Conservation (phyloP, 2,113 vertebrate genomes). For the Vulpes lagopus region DNA sequence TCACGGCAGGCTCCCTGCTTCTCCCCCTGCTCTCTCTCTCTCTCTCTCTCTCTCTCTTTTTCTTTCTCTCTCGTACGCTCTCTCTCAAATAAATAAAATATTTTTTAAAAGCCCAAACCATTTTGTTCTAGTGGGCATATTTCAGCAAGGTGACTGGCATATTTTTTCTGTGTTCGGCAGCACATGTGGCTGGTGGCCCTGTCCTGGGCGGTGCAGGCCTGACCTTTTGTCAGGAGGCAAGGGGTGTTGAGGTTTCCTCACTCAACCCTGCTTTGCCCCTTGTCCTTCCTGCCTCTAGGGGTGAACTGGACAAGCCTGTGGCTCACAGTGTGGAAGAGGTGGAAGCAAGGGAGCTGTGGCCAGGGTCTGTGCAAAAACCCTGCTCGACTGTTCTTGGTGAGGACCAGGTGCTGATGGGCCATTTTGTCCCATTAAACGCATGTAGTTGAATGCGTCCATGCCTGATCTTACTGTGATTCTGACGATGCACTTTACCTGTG, state of each 20-base stretch:
- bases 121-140: background rate
- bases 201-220: background rate
- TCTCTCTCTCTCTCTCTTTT: too few relatives aligned
- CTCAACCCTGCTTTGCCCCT: background rate
- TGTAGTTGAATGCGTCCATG: background rate
- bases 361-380: rapidly evolving
- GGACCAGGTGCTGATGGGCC: background rate
- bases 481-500: background rate
- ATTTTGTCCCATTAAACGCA: background rate
- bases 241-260: background rate
- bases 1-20: too few relatives aligned
- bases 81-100: too few relatives aligned
- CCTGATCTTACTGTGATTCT: too few relatives aligned
- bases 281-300: background rate
- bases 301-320: background rate
- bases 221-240: background rate
- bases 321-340: background rate
- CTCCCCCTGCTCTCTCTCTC: too few relatives aligned
- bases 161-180: too few relatives aligned
- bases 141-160: background rate
- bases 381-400: background rate
- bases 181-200: rapidly evolving
- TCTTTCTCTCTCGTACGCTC: too few relatives aligned
- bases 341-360: background rate
- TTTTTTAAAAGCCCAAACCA: too few relatives aligned